Base-by-base conservation (phyloP, 2,113 vertebrate genomes). In the Pituophis catenifer region DNA sequence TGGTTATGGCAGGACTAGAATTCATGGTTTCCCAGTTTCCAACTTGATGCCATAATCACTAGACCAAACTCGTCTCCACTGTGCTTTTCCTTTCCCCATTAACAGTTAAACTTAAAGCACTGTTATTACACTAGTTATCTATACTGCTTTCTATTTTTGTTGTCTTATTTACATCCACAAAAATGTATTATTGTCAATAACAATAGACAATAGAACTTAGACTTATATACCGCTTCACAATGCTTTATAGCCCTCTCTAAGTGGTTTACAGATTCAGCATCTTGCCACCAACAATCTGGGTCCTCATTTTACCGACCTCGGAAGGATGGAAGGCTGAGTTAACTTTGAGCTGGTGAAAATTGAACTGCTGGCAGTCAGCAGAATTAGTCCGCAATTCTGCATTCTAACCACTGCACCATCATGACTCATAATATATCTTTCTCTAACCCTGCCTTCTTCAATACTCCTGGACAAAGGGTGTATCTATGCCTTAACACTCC, bases 31-130 rank as follows among this genome's bases (percentile, higher is more conserved):
- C 54, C 54, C 54, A 19, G 15, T 55, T 55, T 55, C 13, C 19
- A 55, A 10, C 54, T 55, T 55, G 54, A 3, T 55, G 15, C 54
- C 15, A 55, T 19, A 55, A 55, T 15, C 15, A 17, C 54, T 55
- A 55, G 15, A 55, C 54, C 54, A 55, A 55, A 55, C 15, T 55
- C 1, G 1, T 55, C 0, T 54, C 3, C 54, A 19, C 3, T 19
- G 15, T 19, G 54, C 5, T 55, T 55, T 55, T 55, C 15, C 54
- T 55, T 55, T 19, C 54, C 15, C 54, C 54, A 55, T 55, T 19
- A 55, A 0, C 54, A 17, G 54, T 96, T 95, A 59, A 94, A 93
- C 89, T 95, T 95, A 29, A 93, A 93, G 92, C 55, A 12, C 0
- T 93, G 1, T 95, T 90, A 90, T 55, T 38, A 94, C 13, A 89